Evolutionary conservation across 2,888 invertebrate species (phyloP).

Genomic region (Cryptosula pallasiana): DNA sequence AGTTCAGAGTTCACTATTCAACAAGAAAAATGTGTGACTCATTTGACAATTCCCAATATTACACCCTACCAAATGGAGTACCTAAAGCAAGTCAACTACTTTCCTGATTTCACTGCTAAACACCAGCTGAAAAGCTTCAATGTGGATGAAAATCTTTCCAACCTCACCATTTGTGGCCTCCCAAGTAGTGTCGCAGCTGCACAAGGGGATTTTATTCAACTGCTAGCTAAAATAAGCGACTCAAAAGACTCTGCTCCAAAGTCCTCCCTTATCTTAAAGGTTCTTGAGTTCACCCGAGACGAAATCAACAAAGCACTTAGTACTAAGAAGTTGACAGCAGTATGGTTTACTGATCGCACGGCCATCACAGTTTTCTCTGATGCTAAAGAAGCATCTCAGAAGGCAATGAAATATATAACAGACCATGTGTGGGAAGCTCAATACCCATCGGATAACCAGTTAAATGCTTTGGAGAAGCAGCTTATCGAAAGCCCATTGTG

Average conservation of each 20-base stretch:
- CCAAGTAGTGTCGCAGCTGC: not conserved
- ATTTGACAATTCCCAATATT: not conserved
- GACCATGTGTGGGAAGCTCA: slow-evolving; percentile 1
- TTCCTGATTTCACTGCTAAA: not conserved
- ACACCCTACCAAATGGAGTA: not conserved
- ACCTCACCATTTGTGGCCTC: not conserved
- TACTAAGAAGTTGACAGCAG: not conserved
- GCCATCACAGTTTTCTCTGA: not conserved
- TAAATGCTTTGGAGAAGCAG: slow-evolving; percentile 1
- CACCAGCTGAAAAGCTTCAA: not conserved
- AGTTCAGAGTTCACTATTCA: not conserved
- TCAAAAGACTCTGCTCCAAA: not conserved
- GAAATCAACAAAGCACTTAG: not conserved
- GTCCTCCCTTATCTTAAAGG: not conserved
- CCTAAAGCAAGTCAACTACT: not conserved
- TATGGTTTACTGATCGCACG: not conserved
- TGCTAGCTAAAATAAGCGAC: not conserved
- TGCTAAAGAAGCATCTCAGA: not conserved
- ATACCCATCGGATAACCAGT: not conserved
- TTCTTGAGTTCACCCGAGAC: not conserved
- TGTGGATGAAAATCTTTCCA: not conserved
- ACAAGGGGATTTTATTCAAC: not conserved
- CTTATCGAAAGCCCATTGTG: not conserved
- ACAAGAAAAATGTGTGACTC: not conserved
- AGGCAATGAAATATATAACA: not conserved